phyloP scores from a whole-genome alignment of 2,797 vertebrate genomes.

The Sebastolobus alascanus region DNA sequence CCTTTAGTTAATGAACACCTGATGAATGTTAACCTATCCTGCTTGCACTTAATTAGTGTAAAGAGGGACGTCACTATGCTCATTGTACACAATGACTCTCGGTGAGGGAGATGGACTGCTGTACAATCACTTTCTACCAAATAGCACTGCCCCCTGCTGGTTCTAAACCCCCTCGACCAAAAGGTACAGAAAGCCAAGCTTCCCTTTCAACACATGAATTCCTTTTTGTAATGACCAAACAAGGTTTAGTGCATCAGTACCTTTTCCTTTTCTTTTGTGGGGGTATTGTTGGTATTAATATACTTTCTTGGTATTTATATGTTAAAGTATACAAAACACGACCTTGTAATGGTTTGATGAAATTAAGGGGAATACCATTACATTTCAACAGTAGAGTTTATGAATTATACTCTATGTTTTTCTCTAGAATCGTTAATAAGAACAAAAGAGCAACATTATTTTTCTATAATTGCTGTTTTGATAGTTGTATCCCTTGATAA shows the following conservation, averaged over 20 bases:
- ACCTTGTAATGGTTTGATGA: not conserved
- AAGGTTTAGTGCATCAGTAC: not conserved
- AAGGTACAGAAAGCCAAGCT: constrained; percentile 19
- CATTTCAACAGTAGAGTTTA: not conserved
- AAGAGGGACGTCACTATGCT: constrained; percentile 19
- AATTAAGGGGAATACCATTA: not conserved
- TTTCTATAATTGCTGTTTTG: not conserved
- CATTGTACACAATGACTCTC: constrained; percentile 24
- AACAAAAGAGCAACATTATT: not conserved
- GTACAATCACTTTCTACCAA: constrained; percentile 65
- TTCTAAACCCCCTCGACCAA: constrained; percentile 26
- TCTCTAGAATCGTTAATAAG: not conserved
- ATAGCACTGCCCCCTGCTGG: constrained; percentile 82
- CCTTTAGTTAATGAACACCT: constrained; percentile 7
- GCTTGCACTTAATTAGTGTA: constrained; percentile 13
- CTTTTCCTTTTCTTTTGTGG: not conserved
- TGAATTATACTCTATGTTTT: not conserved
- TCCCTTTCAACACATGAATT: constrained; percentile 2
- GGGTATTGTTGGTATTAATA: not conserved
- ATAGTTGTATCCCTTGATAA: not conserved
- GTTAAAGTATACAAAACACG: not conserved
- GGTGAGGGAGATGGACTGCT: constrained; percentile 37
- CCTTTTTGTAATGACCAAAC: not conserved
- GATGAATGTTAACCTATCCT: constrained; percentile 30
- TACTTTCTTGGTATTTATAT: not conserved